A percentile compares a stretch with the other conserved stretches of the same genome.
Evolutionary conservation across 1,140 invertebrate genomes (phyloP).

Genomic region (Apis laboriosa): DNA sequence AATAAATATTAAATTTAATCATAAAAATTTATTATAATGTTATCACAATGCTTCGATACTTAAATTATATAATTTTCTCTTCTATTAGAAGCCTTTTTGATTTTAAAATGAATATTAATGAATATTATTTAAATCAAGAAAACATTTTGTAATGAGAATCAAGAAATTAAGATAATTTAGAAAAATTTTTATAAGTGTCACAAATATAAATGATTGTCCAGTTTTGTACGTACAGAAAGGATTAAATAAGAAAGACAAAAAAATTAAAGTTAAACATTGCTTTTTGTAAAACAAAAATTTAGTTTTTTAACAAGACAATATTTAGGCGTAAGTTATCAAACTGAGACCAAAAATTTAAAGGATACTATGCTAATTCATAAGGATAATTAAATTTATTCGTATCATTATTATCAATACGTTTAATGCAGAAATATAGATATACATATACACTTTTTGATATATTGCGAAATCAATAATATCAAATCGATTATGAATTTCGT

Average conservation of each 20-base stretch:
- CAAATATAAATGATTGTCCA: not conserved
- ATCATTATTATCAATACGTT: constrained; percentile 50
- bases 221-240: not conserved
- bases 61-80: constrained; percentile 21
- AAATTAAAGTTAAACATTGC: constrained; percentile 23
- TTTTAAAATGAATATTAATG: not conserved
- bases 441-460: constrained; percentile 60
- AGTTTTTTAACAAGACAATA: constrained; percentile 77
- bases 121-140: constrained; percentile 1
- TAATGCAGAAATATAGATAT: constrained; percentile 46
- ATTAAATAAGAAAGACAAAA: constrained; percentile 31
- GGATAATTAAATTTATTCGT: constrained; percentile 66
- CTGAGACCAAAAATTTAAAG: constrained; percentile 77
- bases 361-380: constrained; percentile 68
- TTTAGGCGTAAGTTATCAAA: constrained; percentile 75
- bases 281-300: constrained; percentile 58
- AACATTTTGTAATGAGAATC: constrained; percentile 3
- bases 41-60: constrained; percentile 37
- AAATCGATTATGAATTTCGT: constrained; percentile 27
- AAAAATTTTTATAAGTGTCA: constrained; percentile 1
- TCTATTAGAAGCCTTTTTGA: constrained; percentile 12
- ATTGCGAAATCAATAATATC: constrained; percentile 8
- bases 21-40: not conserved
- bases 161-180: constrained; percentile 5
- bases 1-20: not conserved